Percentiles rank a stretch among this genome's conserved stretches.
Evolutionary conservation across 1,140 invertebrate species (phyloP).

Genomic region (Bacillus rossius): DNA sequence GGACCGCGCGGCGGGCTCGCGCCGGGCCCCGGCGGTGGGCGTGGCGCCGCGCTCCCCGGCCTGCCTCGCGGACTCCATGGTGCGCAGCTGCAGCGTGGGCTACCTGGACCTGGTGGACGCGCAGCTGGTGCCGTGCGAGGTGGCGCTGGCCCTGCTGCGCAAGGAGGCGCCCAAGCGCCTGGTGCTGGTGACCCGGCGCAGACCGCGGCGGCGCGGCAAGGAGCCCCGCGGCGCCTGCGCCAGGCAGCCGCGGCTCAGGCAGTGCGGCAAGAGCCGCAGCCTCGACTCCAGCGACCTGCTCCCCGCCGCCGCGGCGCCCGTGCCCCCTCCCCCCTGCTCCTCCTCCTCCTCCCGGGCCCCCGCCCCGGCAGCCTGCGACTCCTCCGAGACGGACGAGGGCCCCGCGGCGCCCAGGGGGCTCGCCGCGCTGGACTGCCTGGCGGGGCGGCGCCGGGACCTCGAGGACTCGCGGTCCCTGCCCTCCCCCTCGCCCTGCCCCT

Average conservation of each 20-base stretch:
- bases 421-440: not conserved
- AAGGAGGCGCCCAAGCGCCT: constrained; percentile 69
- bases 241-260: constrained; percentile 55
- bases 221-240: constrained; percentile 38
- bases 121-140: constrained; percentile 62
- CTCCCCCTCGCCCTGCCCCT: constrained; percentile 15
- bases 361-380: too few species aligned
- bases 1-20: constrained; percentile 38
- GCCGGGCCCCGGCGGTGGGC: constrained; percentile 55
- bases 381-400: too few species aligned
- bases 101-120: constrained; percentile 75
- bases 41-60: constrained; percentile 53
- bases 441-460: not conserved
- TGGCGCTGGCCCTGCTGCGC: constrained; percentile 59
- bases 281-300: constrained; percentile 75
- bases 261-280: constrained; percentile 75
- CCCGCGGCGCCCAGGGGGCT: not conserved
- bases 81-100: constrained; percentile 77
- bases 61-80: constrained; percentile 57
- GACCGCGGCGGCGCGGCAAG: constrained; percentile 35
- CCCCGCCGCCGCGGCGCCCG: constrained; percentile 22
- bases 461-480: constrained; percentile 14
- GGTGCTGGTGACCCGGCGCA: constrained; percentile 61
- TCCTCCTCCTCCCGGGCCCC: too few species aligned
- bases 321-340: too few species aligned